A percentile compares a stretch with the other conserved stretches of the same genome.
Conservation (phyloP, 2,113 vertebrate species). For the Aegithalos caudatus region DNA sequence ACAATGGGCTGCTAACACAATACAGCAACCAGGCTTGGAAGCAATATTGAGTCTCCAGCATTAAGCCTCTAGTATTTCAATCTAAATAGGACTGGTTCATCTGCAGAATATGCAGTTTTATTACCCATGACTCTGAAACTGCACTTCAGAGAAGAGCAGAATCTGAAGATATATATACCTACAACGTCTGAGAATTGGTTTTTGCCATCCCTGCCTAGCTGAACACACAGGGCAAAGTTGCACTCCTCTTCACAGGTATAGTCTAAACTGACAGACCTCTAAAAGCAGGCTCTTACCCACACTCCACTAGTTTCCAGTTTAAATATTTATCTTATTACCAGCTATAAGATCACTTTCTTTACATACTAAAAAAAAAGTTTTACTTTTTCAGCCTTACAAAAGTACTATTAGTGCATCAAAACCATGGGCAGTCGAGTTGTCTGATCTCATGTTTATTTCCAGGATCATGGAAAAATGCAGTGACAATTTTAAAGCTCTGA, state of each 20-base stretch:
- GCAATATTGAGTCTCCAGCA: background rate
- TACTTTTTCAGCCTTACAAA: background rate
- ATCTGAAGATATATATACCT: background rate
- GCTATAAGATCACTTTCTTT: background rate
- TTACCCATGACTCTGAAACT: background rate
- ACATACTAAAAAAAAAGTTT: background rate
- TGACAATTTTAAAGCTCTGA: background rate
- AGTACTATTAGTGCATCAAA: background rate
- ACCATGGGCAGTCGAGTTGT: accelerated
- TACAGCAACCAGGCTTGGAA: background rate
- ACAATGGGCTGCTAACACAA: constrained; percentile 12
- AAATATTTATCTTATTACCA: constrained; percentile 7
- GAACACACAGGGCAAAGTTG: background rate
- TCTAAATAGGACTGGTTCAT: background rate
- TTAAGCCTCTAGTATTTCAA: background rate
- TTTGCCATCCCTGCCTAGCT: background rate
- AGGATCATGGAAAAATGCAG: background rate
- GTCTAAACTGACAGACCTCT: background rate
- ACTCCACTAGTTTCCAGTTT: background rate
- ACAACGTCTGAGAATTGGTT: background rate
- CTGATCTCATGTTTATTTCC: background rate
- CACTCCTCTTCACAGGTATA: background rate
- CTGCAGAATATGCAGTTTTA: constrained; percentile 3
- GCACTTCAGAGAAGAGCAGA: background rate
- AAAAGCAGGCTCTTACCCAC: background rate